Conservation (phyloP, 2,888 invertebrate genomes). For the Plemyria rubiginata region DNA sequence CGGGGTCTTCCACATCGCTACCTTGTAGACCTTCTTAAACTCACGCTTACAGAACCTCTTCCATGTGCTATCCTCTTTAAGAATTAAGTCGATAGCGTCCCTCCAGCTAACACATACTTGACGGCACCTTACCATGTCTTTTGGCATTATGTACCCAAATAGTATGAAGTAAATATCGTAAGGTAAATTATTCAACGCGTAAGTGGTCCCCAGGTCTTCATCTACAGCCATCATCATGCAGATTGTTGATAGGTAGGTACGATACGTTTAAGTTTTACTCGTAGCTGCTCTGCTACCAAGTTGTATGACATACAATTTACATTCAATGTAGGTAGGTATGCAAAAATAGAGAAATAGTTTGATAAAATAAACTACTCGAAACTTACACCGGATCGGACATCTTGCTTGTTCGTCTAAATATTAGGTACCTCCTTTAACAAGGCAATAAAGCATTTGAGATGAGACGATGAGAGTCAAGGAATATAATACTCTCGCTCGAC, state of each 20-base stretch:
- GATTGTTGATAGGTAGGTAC: neutral
- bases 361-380: neutral
- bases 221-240: constrained; percentile 3
- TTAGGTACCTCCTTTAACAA: too few relatives aligned
- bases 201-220: neutral
- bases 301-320: too few relatives aligned
- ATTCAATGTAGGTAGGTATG: too few relatives aligned
- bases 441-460: too few relatives aligned
- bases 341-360: neutral
- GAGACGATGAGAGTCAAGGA: too few relatives aligned
- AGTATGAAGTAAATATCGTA: constrained; percentile 19
- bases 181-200: constrained; percentile 12
- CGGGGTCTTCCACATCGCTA: constrained; percentile 53
- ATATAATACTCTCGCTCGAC: too few relatives aligned
- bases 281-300: too few relatives aligned
- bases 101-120: constrained; percentile 64
- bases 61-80: constrained; percentile 58
- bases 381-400: neutral
- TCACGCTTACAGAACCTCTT: constrained; percentile 54
- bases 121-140: constrained; percentile 48
- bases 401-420: neutral
- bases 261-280: neutral
- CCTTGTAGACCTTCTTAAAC: constrained; percentile 48
- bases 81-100: constrained; percentile 58
- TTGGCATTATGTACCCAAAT: constrained; percentile 17